phyloP scores from a whole-genome alignment of 2,888 invertebrate species.

The Meteorus colon region DNA sequence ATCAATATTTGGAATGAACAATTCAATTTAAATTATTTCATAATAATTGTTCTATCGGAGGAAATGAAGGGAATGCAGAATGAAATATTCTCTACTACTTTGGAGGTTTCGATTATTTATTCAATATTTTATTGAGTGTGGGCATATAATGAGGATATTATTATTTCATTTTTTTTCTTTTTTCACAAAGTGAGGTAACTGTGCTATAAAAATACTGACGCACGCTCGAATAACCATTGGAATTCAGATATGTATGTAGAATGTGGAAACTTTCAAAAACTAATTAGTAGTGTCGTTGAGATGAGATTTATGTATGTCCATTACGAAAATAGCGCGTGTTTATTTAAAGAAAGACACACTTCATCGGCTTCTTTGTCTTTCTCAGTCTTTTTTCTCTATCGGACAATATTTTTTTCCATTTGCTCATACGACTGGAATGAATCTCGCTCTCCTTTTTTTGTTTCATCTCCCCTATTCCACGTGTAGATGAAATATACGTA shows the following conservation, averaged over 20 bases:
- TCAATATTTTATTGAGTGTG: neutral
- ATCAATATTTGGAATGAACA: neutral
- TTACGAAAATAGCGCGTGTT: conserved; percentile 52
- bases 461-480: conserved; percentile 20
- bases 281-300: conserved; percentile 55
- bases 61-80: neutral
- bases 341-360: conserved; percentile 48
- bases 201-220: conserved; percentile 6
- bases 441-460: neutral
- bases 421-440: conserved; percentile 15
- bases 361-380: conserved; percentile 38
- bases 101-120: neutral
- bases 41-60: neutral
- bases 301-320: conserved; percentile 43
- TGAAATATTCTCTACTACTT: neutral
- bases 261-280: conserved; percentile 55
- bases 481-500: neutral
- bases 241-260: neutral
- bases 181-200: neutral
- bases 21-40: neutral
- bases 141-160: neutral
- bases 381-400: conserved; percentile 21
- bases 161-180: neutral
- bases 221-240: neutral
- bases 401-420: neutral